Percentiles rank a stretch among this genome's conserved stretches.
Conservation (phyloP, 2,888 invertebrate species). For the Leptogaster cylindrica region DNA sequence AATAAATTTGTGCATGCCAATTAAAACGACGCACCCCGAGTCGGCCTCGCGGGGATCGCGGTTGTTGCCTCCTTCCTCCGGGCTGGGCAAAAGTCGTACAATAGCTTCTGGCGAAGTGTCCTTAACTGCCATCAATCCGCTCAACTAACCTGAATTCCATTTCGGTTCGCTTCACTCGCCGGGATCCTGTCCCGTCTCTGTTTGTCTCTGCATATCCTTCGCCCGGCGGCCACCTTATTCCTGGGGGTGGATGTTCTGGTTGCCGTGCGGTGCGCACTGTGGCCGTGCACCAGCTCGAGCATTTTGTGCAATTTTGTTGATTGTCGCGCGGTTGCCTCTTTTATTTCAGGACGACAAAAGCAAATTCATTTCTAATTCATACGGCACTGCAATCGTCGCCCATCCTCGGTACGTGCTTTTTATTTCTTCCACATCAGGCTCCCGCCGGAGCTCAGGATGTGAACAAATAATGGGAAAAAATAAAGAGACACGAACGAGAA, state of each 20-base stretch:
- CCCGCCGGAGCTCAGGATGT: constrained; percentile 11
- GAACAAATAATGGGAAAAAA: constrained; percentile 23
- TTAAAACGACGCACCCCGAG: no score
- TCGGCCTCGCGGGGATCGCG: no score
- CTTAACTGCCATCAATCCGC: not conserved
- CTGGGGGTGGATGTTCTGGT: constrained; percentile 26
- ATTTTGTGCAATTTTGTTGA: constrained; percentile 45
- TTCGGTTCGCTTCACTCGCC: constrained; percentile 33
- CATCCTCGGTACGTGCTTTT: constrained; percentile 45
- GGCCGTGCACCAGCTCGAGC: constrained; percentile 24
- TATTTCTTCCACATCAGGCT: constrained; percentile 12
- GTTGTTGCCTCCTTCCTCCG: no score
- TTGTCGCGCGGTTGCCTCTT: constrained; percentile 45
- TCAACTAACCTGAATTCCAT: constrained; percentile 45
- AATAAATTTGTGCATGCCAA: no score
- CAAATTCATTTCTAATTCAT: constrained; percentile 46
- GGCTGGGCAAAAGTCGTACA: no score
- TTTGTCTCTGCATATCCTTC: constrained; percentile 18
- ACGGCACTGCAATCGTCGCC: constrained; percentile 38
- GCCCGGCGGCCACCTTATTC: not conserved
- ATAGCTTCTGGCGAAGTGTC: no score
- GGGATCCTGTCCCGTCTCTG: constrained; percentile 18
- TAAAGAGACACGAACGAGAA: constrained; percentile 2
- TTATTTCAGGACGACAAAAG: constrained; percentile 38
- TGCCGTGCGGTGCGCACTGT: constrained; percentile 10